Conservation (phyloP, 2,113 vertebrate species). For the Salvelinus namaycush region DNA sequence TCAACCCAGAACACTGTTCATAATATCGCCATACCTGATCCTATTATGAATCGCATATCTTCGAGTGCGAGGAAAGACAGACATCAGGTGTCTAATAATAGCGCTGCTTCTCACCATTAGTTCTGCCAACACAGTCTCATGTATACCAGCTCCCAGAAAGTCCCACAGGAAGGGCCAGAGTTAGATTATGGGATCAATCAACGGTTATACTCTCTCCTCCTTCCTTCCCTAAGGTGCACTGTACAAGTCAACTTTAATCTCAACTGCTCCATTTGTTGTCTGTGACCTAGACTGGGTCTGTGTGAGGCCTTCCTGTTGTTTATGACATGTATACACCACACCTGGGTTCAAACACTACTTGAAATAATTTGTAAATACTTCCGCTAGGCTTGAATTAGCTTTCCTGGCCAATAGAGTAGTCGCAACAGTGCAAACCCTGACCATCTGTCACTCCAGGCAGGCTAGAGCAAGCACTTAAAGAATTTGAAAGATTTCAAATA, state of each 20-base stretch:
- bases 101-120: background rate
- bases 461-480: no score
- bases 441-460: no score
- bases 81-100: conserved; percentile 21
- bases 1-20: background rate
- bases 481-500: no score
- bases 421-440: no score
- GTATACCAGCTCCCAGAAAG: background rate
- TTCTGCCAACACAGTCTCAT: background rate
- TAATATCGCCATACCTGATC: background rate
- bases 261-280: background rate
- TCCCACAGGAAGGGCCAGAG: background rate
- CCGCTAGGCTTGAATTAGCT: no score
- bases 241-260: background rate
- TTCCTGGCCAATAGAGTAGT: no score
- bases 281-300: background rate
- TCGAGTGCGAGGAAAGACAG: background rate
- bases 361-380: no score
- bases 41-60: background rate
- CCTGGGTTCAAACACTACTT: no score
- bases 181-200: background rate
- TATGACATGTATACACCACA: no score
- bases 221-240: background rate
- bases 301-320: conserved; percentile 2
- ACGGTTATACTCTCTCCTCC: background rate